A percentile compares a stretch with the other conserved stretches of the same genome.
phyloP scores from a whole-genome alignment of 2,888 invertebrate species.

The Tetranychus truncatus region DNA sequence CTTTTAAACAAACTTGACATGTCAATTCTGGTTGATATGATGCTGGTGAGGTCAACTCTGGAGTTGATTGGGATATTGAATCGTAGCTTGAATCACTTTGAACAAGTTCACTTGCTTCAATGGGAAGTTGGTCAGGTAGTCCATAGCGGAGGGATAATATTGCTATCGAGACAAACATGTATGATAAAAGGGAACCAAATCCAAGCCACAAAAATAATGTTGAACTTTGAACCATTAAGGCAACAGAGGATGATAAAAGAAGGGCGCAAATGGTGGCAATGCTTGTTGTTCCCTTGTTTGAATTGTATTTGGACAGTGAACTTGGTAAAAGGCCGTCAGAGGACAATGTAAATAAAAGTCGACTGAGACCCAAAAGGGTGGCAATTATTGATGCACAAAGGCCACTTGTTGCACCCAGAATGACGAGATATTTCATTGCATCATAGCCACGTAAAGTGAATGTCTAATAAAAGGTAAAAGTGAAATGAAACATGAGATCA shows the following conservation, averaged over 20 bases:
- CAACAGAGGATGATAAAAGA: neutral
- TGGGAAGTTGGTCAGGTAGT: neutral
- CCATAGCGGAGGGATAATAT: slow-evolving; percentile 3
- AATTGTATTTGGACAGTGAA: slow-evolving; percentile 17
- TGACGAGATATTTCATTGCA: slow-evolving; percentile 23
- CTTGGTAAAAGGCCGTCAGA: slow-evolving; percentile 24
- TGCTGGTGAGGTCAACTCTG: neutral
- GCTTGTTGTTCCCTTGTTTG: slow-evolving; percentile 20
- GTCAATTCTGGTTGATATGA: neutral
- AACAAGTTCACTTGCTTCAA: slow-evolving; percentile 6
- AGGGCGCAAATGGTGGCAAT: slow-evolving; percentile 16
- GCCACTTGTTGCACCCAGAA: slow-evolving; percentile 23
- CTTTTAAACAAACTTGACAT: no score
- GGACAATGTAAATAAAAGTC: slow-evolving; percentile 18
- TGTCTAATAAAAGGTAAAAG: neutral
- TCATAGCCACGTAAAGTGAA: neutral
- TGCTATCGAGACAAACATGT: neutral
- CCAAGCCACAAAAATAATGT: slow-evolving; percentile 7
- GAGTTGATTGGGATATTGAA: neutral
- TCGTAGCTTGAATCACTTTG: neutral
- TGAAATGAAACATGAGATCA: neutral
- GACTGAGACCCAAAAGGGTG: slow-evolving; percentile 22
- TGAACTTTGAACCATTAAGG: neutral
- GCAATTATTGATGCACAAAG: slow-evolving; percentile 23
- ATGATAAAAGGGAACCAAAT: neutral